These are phyloP conservation scores for Platyscapa corneri DNA, from an alignment of 1,140 invertebrate genomes.

Conservation along the genomic window DNA sequence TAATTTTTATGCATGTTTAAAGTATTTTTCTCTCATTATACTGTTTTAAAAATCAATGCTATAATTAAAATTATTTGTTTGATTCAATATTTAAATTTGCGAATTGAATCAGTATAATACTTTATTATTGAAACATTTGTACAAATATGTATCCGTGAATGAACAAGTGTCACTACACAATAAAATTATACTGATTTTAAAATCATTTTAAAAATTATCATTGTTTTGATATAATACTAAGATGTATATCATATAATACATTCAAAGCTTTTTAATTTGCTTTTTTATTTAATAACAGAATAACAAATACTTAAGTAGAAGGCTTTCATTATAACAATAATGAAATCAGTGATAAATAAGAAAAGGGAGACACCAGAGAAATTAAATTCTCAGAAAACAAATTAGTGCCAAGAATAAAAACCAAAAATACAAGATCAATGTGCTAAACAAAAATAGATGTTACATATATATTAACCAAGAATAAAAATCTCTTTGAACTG, in stretches of 20 bases:
- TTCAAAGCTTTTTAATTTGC: constrained; percentile 40
- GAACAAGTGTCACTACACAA: neutral
- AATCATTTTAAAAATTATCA: neutral
- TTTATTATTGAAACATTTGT: neutral
- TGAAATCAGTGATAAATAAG: no score
- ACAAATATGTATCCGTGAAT: neutral
- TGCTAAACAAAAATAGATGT: neutral
- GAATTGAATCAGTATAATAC: neutral
- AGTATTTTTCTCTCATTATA: no score
- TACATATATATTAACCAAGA: neutral
- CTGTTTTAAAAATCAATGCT: no score
- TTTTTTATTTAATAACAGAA: constrained; percentile 35
- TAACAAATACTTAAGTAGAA: neutral
- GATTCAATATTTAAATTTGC: neutral
- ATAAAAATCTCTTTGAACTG: neutral
- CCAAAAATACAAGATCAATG: neutral
- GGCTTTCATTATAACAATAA: neutral
- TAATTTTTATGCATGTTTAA: no score
- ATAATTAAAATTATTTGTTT: no score
- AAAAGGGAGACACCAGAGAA: neutral
- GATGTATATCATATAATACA: neutral
- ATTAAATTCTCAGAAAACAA: neutral
- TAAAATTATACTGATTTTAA: neutral
- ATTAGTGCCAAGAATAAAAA: neutral
- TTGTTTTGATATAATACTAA: neutral